phyloP scores from a whole-genome alignment of 2,113 vertebrate genomes.

The Potamarius usumacintae region DNA sequence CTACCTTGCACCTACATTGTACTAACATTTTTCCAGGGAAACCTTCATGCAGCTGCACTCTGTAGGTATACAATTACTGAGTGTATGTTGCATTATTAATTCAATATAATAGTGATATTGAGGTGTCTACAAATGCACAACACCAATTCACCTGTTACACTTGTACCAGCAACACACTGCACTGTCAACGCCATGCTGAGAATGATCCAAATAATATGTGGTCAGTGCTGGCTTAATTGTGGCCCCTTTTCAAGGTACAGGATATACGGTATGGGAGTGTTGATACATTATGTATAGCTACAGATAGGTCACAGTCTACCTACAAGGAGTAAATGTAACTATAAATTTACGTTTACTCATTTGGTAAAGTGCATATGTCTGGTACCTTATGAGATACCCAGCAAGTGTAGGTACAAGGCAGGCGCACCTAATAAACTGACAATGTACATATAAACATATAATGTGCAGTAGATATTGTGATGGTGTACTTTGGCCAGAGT shows the following conservation, averaged over 20 bases:
- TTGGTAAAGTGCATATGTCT: neutral
- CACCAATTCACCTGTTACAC: neutral
- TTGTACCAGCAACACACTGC: neutral
- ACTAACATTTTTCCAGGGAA: neutral
- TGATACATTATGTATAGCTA: neutral
- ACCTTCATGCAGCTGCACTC: neutral
- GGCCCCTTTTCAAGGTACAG: neutral
- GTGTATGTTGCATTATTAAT: neutral
- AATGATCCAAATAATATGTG: neutral
- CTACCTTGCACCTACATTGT: neutral
- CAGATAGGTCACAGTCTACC: neutral
- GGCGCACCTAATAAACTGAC: neutral
- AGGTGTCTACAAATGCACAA: neutral
- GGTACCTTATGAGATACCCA: neutral
- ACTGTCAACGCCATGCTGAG: neutral
- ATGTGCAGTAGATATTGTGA: neutral
- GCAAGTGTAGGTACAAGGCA: neutral
- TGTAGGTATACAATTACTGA: neutral
- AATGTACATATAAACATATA: neutral
- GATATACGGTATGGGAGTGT: neutral
- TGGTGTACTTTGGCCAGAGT: slow-evolving; percentile 75
- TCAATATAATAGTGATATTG: neutral
- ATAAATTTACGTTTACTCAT: neutral
- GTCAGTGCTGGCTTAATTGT: neutral
- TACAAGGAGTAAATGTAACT: neutral